Evolutionary conservation across 2,113 vertebrate genomes (phyloP).

Genomic region (Pelmatolapia mariae): DNA sequence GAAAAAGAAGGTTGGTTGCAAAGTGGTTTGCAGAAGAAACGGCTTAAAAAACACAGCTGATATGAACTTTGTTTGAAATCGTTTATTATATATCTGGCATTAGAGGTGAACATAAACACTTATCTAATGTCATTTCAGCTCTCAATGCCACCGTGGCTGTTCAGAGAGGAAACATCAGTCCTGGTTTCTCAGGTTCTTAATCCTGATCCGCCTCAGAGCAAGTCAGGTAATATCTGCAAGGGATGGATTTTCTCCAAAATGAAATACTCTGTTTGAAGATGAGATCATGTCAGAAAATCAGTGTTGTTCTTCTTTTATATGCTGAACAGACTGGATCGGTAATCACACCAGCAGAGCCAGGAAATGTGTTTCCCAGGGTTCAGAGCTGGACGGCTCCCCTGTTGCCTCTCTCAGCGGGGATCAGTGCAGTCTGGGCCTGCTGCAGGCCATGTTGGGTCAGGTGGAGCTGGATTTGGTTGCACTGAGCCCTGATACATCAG

Average conservation of each 20-base stretch:
- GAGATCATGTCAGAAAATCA: not conserved
- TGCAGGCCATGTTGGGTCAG: conserved; percentile 80
- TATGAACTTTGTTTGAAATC: too few species aligned
- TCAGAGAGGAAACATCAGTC: conserved; percentile 30
- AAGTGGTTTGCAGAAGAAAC: too few species aligned
- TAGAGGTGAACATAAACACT: not conserved
- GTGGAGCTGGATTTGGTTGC: conserved; percentile 81
- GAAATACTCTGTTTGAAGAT: not conserved
- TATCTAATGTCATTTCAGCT: conserved; percentile 55
- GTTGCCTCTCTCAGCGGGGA: conserved; percentile 48
- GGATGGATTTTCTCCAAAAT: not conserved
- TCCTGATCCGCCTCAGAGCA: conserved; percentile 58
- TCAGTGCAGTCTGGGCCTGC: conserved; percentile 74
- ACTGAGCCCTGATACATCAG: conserved; percentile 57
- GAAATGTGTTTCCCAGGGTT: conserved; percentile 24
- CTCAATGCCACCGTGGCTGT: conserved; percentile 82
- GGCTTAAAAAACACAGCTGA: too few species aligned
- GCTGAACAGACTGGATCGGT: conserved; percentile 22
- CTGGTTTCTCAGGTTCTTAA: conserved; percentile 78
- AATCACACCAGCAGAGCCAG: not conserved
- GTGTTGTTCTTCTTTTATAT: not conserved
- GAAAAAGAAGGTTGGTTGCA: too few species aligned
- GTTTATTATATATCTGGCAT: not conserved
- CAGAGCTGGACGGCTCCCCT: conserved; percentile 49
- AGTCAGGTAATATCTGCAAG: conserved; percentile 47